Conservation (phyloP, 2,888 invertebrate genomes). For the Drosophila histrio region DNA sequence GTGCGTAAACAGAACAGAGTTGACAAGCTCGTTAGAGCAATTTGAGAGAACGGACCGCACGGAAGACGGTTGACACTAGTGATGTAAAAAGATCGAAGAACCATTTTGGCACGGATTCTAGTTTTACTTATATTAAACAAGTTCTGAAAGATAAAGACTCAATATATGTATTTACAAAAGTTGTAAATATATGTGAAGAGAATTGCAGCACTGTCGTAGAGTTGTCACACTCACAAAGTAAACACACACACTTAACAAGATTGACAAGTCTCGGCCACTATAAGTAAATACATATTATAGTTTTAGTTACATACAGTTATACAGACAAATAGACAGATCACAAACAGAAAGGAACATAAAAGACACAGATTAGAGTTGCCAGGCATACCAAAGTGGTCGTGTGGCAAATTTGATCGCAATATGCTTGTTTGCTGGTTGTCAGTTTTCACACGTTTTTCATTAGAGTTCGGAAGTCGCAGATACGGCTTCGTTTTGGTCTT, state of each 20-base stretch:
- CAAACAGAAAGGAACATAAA: background rate
- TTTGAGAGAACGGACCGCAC: background rate
- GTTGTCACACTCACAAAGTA: background rate
- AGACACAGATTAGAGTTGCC: conserved; percentile 1
- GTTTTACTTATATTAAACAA: too few species aligned
- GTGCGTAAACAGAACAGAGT: background rate
- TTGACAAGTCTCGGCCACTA: background rate
- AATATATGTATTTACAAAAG: too few species aligned
- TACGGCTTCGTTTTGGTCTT: conserved; percentile 31
- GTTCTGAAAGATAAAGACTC: too few species aligned
- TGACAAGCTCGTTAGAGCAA: background rate
- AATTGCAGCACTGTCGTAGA: background rate
- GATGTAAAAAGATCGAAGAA: too few species aligned
- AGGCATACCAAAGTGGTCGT: conserved; percentile 38
- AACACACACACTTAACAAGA: background rate
- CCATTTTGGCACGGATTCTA: too few species aligned
- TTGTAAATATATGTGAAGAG: too few species aligned
- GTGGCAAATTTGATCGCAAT: conserved; percentile 15
- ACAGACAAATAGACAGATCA: background rate
- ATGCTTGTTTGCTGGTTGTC: conserved; percentile 9
- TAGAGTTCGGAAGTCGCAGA: conserved; percentile 12
- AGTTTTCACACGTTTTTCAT: conserved; percentile 17
- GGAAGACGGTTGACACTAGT: background rate
- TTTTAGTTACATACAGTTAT: background rate
- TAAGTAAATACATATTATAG: background rate